These are phyloP conservation scores for Perognathus longimembris DNA, from an alignment of 2,113 vertebrate species.

Conservation along the genomic window DNA sequence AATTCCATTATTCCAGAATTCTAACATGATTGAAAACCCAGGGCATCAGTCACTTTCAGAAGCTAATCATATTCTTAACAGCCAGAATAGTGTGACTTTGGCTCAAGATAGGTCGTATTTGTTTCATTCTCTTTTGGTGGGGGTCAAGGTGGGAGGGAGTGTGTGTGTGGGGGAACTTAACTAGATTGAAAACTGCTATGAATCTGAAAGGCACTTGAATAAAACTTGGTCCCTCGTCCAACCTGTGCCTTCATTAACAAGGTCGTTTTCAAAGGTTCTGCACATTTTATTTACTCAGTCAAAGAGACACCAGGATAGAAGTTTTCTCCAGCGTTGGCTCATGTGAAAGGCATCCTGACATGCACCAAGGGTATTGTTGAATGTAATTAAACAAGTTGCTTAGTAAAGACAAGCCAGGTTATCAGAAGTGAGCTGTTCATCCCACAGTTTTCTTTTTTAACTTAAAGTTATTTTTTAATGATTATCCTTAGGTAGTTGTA, in stretches of 20 bases:
- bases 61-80: constrained; percentile 82
- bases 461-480: too few species aligned
- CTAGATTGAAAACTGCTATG: constrained; percentile 63
- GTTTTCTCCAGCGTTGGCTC: background rate
- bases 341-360: constrained; percentile 21
- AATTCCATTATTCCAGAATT: constrained; percentile 84
- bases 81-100: constrained; percentile 76
- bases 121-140: constrained; percentile 67
- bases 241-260: constrained; percentile 61
- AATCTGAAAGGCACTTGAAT: constrained; percentile 60
- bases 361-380: background rate
- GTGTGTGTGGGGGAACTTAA: constrained; percentile 62
- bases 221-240: constrained; percentile 50
- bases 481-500: too few species aligned
- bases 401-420: background rate
- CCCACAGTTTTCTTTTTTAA: too few species aligned
- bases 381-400: constrained; percentile 42
- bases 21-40: constrained; percentile 82
- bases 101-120: constrained; percentile 80
- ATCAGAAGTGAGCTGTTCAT: background rate
- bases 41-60: constrained; percentile 79
- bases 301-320: background rate
- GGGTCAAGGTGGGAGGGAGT: background rate
- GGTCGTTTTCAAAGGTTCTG: constrained; percentile 56
- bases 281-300: background rate